These are phyloP conservation scores for Emydocephalus ijimae DNA, from an alignment of 2,113 vertebrate species.

Conservation along the genomic window DNA sequence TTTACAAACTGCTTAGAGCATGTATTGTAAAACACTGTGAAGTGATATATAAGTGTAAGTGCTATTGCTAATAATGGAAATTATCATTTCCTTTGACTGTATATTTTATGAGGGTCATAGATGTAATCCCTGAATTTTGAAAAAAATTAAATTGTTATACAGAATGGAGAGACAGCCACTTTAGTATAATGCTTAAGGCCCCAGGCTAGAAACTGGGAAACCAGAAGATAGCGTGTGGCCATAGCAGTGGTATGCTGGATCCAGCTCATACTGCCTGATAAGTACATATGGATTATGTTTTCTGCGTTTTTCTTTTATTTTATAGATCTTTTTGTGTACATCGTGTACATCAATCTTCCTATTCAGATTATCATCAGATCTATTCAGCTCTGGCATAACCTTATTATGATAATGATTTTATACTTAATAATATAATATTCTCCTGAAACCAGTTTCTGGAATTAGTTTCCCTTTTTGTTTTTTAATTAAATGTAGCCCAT, in stretches of 20 bases:
- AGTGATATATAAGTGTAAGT: background rate
- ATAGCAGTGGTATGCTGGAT: background rate
- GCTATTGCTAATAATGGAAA: background rate
- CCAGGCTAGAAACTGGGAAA: background rate
- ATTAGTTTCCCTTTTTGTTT: background rate
- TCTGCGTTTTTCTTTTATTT: background rate
- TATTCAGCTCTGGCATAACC: background rate
- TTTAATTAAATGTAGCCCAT: background rate
- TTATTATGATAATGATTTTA: background rate
- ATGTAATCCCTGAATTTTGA: background rate
- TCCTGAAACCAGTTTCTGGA: background rate
- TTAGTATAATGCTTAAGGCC: background rate
- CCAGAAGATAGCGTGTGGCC: background rate
- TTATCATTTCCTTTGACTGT: background rate
- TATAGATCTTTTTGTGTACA: background rate
- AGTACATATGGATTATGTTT: background rate
- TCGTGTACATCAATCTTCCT: background rate
- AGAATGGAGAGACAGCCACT: background rate
- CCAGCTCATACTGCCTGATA: background rate
- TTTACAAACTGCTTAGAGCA: background rate
- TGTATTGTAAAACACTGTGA: background rate
- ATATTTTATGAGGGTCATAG: background rate
- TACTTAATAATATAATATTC: background rate
- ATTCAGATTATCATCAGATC: background rate
- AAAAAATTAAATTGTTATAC: background rate